Conservation (phyloP, 1,140 invertebrate genomes). For the Hirudo medicinalis region DNA sequence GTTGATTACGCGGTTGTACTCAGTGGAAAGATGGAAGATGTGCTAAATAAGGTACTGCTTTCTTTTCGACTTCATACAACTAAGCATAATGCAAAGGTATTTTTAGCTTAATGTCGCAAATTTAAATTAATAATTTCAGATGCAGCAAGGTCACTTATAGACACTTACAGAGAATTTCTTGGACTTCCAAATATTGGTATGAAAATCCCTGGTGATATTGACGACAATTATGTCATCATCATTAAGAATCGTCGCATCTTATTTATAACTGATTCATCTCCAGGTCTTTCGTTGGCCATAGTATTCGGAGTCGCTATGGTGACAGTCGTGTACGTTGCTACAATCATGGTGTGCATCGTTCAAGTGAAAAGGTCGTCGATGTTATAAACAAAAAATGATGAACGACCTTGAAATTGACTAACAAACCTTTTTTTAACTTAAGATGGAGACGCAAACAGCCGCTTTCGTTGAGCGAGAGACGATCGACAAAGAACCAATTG, state of each 20-base stretch:
- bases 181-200: slow-evolving; percentile 1
- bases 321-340: slow-evolving; percentile 18
- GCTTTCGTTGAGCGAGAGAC: too few species aligned
- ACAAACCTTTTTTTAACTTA: too few species aligned
- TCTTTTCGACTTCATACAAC: too few species aligned
- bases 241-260: too few species aligned
- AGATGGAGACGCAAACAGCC: too few species aligned
- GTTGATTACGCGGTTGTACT: too few species aligned
- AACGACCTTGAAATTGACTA: too few species aligned
- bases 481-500: too few species aligned
- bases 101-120: too few species aligned
- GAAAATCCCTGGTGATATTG: neutral
- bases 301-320: slow-evolving; percentile 20
- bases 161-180: neutral
- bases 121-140: neutral
- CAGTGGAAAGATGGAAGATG: too few species aligned
- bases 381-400: neutral
- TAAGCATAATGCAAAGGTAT: too few species aligned
- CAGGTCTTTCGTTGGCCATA: slow-evolving; percentile 21
- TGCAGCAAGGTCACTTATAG: neutral
- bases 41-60: too few species aligned
- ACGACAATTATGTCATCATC: neutral
- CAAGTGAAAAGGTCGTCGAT: slow-evolving; percentile 14
- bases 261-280: neutral
- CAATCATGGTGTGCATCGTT: slow-evolving; percentile 18